A percentile compares a stretch with the other conserved stretches of the same genome.
These are phyloP conservation scores for Ectemnius continuus DNA, from an alignment of 2,888 invertebrate species.

Conservation along the genomic window DNA sequence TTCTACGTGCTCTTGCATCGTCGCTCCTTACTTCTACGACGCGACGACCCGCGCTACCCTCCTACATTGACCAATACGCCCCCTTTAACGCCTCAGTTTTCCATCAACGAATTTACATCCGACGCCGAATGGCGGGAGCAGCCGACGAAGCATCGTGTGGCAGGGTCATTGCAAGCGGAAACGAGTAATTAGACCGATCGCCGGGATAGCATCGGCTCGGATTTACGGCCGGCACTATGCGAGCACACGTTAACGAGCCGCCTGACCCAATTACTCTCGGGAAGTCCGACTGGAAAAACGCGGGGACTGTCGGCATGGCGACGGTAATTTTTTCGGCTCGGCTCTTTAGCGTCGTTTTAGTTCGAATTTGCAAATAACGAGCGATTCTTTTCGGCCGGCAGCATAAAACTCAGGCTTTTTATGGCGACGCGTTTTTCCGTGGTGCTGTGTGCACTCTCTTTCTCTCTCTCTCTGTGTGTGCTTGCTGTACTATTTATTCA, in stretches of 20 bases:
- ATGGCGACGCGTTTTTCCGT: slow-evolving; percentile 47
- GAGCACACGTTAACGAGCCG: slow-evolving; percentile 53
- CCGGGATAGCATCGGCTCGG: slow-evolving; percentile 46
- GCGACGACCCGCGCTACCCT: not conserved
- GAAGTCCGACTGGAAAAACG: slow-evolving; percentile 16
- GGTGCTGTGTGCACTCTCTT: no score
- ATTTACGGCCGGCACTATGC: slow-evolving; percentile 58
- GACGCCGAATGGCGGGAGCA: slow-evolving; percentile 33
- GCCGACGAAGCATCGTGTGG: slow-evolving; percentile 25
- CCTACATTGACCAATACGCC: no score
- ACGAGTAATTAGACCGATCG: slow-evolving; percentile 59
- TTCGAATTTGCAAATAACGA: slow-evolving; percentile 63
- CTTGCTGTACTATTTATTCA: slow-evolving; percentile 18
- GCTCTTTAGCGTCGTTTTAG: slow-evolving; percentile 34
- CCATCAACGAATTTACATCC: slow-evolving; percentile 33
- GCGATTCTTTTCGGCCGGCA: slow-evolving; percentile 25
- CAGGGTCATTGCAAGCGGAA: slow-evolving; percentile 41
- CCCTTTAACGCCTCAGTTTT: no score
- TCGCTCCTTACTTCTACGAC: slow-evolving; percentile 31
- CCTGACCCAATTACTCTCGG: slow-evolving; percentile 60
- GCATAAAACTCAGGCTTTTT: slow-evolving; percentile 40
- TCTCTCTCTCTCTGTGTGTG: no score
- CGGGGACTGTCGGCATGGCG: slow-evolving; percentile 4
- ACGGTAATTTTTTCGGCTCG: slow-evolving; percentile 28
- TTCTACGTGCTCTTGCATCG: slow-evolving; percentile 16